Conservation (phyloP, 1,140 invertebrate genomes). For the Dryas iulia region DNA sequence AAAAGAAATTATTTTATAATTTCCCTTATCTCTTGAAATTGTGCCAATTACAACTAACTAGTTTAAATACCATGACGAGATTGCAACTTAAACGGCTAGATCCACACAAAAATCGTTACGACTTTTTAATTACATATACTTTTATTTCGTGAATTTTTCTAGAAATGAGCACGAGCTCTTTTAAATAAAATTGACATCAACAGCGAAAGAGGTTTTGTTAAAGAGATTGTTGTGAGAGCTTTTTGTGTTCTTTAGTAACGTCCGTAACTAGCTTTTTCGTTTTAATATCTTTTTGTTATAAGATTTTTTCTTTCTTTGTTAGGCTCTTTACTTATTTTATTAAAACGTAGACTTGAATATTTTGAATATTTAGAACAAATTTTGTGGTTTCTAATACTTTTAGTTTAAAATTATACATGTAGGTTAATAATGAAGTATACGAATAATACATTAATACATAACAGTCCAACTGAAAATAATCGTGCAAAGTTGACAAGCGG, state of each 20-base stretch:
- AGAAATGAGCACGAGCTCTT: not conserved
- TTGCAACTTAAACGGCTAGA: conserved; percentile 26
- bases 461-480: conserved; percentile 4
- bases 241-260: conserved; percentile 7
- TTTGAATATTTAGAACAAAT: not conserved
- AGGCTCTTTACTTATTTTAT: not conserved
- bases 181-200: conserved; percentile 9
- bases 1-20: conserved; percentile 9
- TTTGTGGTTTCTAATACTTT: not conserved
- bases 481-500: conserved; percentile 22
- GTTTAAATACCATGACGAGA: conserved; percentile 30
- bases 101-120: conserved; percentile 20
- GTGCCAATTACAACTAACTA: conserved; percentile 29
- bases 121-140: conserved; percentile 24
- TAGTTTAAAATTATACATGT: not conserved
- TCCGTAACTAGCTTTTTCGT: conserved; percentile 3
- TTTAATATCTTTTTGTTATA: conserved; percentile 3
- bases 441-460: not conserved
- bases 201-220: conserved; percentile 1
- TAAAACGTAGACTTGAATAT: not conserved
- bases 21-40: conserved; percentile 14
- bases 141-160: conserved; percentile 4
- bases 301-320: not conserved
- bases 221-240: conserved; percentile 5
- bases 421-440: not conserved